phyloP scores from a whole-genome alignment of 2,113 vertebrate genomes.

The Sebastes fasciatus region DNA sequence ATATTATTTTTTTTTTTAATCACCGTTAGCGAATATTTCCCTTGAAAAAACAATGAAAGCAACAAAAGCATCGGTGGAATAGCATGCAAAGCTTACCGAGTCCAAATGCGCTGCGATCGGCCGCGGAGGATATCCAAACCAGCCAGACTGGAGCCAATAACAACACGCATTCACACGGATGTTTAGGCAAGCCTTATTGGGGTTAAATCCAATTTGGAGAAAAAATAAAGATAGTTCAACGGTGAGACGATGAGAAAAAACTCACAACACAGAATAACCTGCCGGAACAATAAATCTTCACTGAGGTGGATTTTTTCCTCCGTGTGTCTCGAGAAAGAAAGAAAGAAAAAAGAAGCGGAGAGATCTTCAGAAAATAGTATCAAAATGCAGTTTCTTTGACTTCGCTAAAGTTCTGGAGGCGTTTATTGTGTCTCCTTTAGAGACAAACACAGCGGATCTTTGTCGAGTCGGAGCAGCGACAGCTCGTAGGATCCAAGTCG shows the following conservation, averaged over 20 bases:
- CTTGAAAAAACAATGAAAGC: conserved; percentile 19
- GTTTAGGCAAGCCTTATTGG: conserved; percentile 15
- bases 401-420: conserved; percentile 68
- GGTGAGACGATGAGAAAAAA: conserved; percentile 41
- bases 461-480: conserved; percentile 59
- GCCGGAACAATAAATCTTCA: conserved; percentile 77
- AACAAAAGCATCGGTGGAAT: conserved; percentile 36
- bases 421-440: conserved; percentile 41
- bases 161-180: conserved; percentile 54
- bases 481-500: conserved; percentile 75
- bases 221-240: conserved; percentile 46
- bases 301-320: conserved; percentile 50
- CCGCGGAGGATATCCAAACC: conserved; percentile 73
- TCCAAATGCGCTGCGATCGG: conserved; percentile 67
- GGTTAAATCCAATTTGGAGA: conserved; percentile 75
- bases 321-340: conserved; percentile 49
- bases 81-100: conserved; percentile 75
- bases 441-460: conserved; percentile 67
- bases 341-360: conserved; percentile 69
- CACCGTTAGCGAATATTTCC: background rate
- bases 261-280: conserved; percentile 59
- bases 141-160: conserved; percentile 61
- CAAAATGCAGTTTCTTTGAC: conserved; percentile 63
- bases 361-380: conserved; percentile 51
- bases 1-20: background rate